These are phyloP conservation scores for Theodoxus fluviatilis DNA, from an alignment of 2,888 invertebrate species.

Conservation along the genomic window DNA sequence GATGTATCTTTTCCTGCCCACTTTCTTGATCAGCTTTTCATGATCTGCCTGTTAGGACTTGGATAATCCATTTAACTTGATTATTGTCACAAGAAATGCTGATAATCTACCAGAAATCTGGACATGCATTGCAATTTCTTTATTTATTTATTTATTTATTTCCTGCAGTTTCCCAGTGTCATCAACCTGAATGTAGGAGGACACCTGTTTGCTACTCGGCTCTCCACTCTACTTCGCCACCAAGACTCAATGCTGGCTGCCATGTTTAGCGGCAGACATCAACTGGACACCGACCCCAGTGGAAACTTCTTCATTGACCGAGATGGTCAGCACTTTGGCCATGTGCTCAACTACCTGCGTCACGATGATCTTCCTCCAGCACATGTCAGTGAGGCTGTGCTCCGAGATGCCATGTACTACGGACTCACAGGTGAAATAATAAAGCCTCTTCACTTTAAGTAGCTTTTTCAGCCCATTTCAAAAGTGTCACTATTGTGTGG, in stretches of 20 bases:
- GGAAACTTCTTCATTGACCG: constrained; percentile 56
- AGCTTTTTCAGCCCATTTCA: no score
- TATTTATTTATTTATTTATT: background rate
- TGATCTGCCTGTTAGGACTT: no score
- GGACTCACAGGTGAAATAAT: constrained; percentile 44
- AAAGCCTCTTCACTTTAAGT: no score
- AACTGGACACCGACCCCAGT: constrained; percentile 44
- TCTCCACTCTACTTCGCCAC: constrained; percentile 49
- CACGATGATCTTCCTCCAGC: constrained; percentile 50
- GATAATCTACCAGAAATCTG: no score
- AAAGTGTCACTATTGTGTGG: no score
- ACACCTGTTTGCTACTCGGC: constrained; percentile 46
- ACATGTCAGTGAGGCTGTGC: constrained; percentile 41
- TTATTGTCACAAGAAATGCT: no score
- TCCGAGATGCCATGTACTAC: constrained; percentile 54
- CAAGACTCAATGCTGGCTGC: constrained; percentile 56
- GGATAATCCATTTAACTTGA: no score
- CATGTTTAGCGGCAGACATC: constrained; percentile 59
- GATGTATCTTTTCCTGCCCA: no score
- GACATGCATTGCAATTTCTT: no score
- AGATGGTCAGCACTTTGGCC: constrained; percentile 50
- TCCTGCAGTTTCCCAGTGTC: constrained; percentile 47
- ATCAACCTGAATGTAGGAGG: constrained; percentile 57
- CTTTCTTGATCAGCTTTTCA: no score
- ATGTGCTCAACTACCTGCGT: constrained; percentile 54